These are phyloP conservation scores for Trichogramma pretiosum DNA, from an alignment of 1,140 invertebrate genomes.

Conservation along the genomic window DNA sequence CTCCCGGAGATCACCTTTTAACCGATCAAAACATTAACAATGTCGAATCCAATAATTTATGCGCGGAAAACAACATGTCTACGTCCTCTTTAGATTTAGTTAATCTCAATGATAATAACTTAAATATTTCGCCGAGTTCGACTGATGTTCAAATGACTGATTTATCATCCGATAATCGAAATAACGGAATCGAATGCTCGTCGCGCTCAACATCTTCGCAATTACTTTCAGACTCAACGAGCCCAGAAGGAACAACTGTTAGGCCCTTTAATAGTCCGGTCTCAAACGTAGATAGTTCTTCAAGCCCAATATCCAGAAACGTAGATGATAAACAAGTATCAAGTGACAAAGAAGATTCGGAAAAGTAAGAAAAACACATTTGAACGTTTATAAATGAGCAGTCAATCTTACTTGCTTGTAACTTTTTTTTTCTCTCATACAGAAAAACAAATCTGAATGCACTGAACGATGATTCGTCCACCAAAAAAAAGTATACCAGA, in stretches of 20 bases:
- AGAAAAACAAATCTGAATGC: conserved; percentile 1
- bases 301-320: conserved; percentile 22
- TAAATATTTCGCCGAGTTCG: conserved; percentile 23
- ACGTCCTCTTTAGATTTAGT: conserved; percentile 1
- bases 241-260: conserved; percentile 24
- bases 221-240: conserved; percentile 27
- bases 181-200: conserved; percentile 10
- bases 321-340: conserved; percentile 12
- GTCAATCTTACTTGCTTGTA: too few relatives aligned
- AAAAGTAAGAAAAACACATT: conserved; percentile 15
- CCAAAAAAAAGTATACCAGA: conserved; percentile 2
- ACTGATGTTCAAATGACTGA: conserved; percentile 25
- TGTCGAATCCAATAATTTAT: conserved; percentile 10
- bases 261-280: conserved; percentile 28
- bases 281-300: conserved; percentile 29
- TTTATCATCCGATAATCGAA: conserved; percentile 24
- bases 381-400: too few relatives aligned
- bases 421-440: too few relatives aligned
- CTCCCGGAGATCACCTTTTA: too few relatives aligned
- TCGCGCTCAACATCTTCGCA: conserved; percentile 22
- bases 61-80: conserved; percentile 1
- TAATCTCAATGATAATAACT: conserved; percentile 14
- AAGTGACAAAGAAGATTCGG: conserved; percentile 15
- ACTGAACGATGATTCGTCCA: neutral
- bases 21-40: conserved; percentile 11